These are phyloP conservation scores for Siphlonurus alternatus DNA, from an alignment of 2,888 invertebrate species.

Conservation along the genomic window DNA sequence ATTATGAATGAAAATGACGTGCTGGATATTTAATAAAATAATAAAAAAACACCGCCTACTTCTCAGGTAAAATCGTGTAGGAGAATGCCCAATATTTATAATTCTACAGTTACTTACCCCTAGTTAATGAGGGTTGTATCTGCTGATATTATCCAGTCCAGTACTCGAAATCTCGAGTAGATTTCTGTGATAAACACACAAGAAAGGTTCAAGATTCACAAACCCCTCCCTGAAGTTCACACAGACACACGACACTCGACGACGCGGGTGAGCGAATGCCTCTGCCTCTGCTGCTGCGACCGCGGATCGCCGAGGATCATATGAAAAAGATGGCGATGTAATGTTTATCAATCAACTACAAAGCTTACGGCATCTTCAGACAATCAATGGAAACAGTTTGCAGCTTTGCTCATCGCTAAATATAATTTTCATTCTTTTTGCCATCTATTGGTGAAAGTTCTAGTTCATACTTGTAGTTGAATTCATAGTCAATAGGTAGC, in stretches of 20 bases:
- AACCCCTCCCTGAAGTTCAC: not conserved
- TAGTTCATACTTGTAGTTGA: too few species aligned
- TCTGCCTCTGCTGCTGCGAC: not conserved
- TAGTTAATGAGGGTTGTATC: too few species aligned
- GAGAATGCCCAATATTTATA: too few species aligned
- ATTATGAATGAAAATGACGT: too few species aligned
- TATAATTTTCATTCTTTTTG: not conserved
- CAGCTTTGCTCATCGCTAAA: not conserved
- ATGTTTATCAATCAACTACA: not conserved
- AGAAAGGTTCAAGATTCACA: not conserved
- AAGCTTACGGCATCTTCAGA: not conserved
- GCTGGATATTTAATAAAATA: too few species aligned
- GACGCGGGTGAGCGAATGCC: not conserved
- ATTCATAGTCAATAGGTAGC: too few species aligned
- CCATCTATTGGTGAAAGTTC: not conserved
- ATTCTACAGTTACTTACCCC: too few species aligned
- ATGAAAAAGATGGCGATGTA: not conserved
- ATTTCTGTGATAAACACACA: not conserved
- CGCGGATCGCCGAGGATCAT: not conserved
- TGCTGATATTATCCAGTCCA: not conserved
- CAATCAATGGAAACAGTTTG: not conserved
- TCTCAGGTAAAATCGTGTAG: too few species aligned
- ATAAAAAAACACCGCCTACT: too few species aligned
- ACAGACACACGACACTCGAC: not conserved
- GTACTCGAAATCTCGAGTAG: not conserved